Evolutionary conservation across 2,888 invertebrate species (phyloP).

Genomic region (Metellina segmentata): DNA sequence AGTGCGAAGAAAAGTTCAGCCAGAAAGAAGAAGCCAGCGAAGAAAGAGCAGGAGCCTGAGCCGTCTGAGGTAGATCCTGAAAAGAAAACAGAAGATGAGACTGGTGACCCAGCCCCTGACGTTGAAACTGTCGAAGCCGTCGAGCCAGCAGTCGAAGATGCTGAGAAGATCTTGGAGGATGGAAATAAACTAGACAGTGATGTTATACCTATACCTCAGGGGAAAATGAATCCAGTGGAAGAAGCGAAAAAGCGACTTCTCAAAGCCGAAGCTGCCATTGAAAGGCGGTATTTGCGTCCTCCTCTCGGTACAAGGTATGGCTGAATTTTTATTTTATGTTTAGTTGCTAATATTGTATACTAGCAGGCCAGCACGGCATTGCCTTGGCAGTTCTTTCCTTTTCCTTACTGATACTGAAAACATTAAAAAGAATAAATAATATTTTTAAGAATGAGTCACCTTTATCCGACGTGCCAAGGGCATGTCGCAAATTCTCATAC

Average conservation of each 20-base stretch:
- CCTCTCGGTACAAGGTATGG: constrained; percentile 77
- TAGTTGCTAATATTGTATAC: too few relatives aligned
- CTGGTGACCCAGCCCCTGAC: constrained; percentile 78
- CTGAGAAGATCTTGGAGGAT: constrained; percentile 52
- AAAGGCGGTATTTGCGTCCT: constrained; percentile 84
- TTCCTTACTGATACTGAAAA: too few relatives aligned
- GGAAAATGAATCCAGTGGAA: constrained; percentile 81
- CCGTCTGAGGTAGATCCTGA: constrained; percentile 65
- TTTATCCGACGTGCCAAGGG: too few relatives aligned
- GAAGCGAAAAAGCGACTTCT: constrained; percentile 88
- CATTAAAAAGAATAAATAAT: too few relatives aligned
- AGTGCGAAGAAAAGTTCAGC: constrained; percentile 55
- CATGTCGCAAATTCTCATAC: too few relatives aligned
- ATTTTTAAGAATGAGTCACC: too few relatives aligned
- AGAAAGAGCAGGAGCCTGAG: constrained; percentile 52
- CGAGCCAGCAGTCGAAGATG: constrained; percentile 53
- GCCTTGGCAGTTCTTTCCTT: too few relatives aligned
- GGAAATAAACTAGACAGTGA: constrained; percentile 56
- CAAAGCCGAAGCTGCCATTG: constrained; percentile 93
- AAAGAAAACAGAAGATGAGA: constrained; percentile 68
- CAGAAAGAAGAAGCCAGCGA: constrained; percentile 56
- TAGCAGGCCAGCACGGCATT: too few relatives aligned
- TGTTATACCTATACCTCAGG: constrained; percentile 48
- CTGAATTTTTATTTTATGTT: neutral
- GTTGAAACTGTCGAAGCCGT: constrained; percentile 54